Evolutionary conservation across 2,113 vertebrate genomes (phyloP).

Genomic region (Polypterus senegalus): DNA sequence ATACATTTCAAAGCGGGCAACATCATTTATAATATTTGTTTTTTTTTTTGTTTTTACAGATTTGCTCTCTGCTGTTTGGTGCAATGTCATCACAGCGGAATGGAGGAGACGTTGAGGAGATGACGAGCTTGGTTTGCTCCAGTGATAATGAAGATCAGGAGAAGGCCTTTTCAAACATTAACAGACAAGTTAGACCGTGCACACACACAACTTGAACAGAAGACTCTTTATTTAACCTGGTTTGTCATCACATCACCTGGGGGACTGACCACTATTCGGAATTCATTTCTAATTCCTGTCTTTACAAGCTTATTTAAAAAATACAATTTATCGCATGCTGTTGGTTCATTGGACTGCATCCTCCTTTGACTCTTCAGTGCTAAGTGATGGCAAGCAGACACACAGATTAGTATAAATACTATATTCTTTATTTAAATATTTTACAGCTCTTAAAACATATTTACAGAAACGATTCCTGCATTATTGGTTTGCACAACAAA

Average conservation of each 20-base stretch:
- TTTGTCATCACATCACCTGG: too few relatives aligned
- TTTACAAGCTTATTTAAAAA: too few relatives aligned
- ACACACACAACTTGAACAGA: too few relatives aligned
- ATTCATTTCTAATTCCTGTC: too few relatives aligned
- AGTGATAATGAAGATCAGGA: conserved; percentile 62
- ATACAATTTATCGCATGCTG: too few relatives aligned
- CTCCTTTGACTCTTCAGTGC: too few relatives aligned
- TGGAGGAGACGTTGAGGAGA: conserved; percentile 7
- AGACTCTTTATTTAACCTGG: too few relatives aligned
- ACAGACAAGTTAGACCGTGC: too few relatives aligned
- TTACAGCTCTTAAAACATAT: conserved; percentile 77
- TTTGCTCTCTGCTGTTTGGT: conserved; percentile 70
- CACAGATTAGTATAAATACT: conserved; percentile 77
- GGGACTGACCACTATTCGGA: too few relatives aligned
- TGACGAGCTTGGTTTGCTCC: conserved; percentile 47
- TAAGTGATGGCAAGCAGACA: neutral
- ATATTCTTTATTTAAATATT: conserved; percentile 88
- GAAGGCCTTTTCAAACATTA: neutral
- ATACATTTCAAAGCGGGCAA: too few relatives aligned
- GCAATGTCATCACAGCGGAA: conserved; percentile 45
- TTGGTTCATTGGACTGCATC: too few relatives aligned
- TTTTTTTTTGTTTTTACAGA: conserved; percentile 35
- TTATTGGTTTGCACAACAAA: conserved; percentile 37
- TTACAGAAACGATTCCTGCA: conserved; percentile 69
- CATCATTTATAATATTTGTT: neutral